Conservation (phyloP, 2,888 invertebrate genomes). For the Eristalinus sepulchralis region DNA sequence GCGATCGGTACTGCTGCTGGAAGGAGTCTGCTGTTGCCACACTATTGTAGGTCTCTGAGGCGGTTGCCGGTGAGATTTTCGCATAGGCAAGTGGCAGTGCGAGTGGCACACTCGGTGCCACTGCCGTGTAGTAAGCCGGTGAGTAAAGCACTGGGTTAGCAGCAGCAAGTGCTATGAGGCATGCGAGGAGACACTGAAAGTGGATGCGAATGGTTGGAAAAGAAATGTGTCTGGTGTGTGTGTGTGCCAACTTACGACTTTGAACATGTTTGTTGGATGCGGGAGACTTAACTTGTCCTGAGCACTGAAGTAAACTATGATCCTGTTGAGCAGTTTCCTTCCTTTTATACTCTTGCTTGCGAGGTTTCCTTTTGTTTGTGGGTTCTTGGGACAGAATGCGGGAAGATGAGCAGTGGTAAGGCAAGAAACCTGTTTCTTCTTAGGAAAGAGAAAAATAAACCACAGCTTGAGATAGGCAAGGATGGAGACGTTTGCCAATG, state of each 20-base stretch:
- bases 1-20: slow-evolving; percentile 77
- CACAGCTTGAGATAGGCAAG: too few relatives aligned
- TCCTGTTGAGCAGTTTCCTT: slow-evolving; percentile 28
- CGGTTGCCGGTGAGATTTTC: slow-evolving; percentile 70
- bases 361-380: not conserved
- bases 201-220: not conserved
- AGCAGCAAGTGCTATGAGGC: slow-evolving; percentile 73
- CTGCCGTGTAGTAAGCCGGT: slow-evolving; percentile 74
- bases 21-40: slow-evolving; percentile 77
- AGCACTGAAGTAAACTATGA: slow-evolving; percentile 42
- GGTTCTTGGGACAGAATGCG: not conserved
- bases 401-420: not conserved
- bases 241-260: slow-evolving; percentile 66
- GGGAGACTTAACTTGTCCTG: slow-evolving; percentile 42
- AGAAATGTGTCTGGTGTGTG: too few relatives aligned
- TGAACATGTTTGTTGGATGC: slow-evolving; percentile 48
- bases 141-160: slow-evolving; percentile 75
- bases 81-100: slow-evolving; percentile 74
- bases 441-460: too few relatives aligned
- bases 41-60: slow-evolving; percentile 77
- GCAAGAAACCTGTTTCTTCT: slow-evolving; percentile 28
- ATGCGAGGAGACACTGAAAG: slow-evolving; percentile 74
- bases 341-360: slow-evolving; percentile 35
- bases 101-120: slow-evolving; percentile 31
- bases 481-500: too few relatives aligned